phyloP scores from a whole-genome alignment of 2,113 vertebrate species.

The Jaculus jaculus region DNA sequence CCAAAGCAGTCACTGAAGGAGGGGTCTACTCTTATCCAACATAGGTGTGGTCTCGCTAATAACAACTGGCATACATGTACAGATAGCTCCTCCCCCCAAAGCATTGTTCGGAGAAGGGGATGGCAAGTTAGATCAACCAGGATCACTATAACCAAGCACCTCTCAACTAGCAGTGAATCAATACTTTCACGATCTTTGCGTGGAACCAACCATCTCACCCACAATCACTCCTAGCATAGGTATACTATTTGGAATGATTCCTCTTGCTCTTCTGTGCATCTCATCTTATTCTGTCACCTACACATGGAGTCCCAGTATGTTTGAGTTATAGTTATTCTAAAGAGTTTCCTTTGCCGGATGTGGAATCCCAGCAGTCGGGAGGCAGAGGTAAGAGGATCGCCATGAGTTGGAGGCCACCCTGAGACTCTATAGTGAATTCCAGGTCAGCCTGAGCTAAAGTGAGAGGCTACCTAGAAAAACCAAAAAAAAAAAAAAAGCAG shows the following conservation, averaged over 20 bases:
- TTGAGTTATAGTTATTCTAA: constrained; percentile 8
- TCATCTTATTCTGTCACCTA: background rate
- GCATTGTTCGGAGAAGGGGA: background rate
- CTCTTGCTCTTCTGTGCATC: background rate
- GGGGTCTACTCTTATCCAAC: background rate
- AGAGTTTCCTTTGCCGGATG: too few relatives aligned
- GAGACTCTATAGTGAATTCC: too few relatives aligned
- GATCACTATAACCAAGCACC: background rate
- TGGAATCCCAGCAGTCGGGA: too few relatives aligned
- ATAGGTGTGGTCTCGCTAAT: background rate
- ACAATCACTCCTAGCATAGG: background rate
- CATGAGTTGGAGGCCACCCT: too few relatives aligned
- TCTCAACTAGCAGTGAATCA: background rate
- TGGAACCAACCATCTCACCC: background rate
- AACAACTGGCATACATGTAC: background rate
- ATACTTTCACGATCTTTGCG: background rate
- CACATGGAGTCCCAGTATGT: background rate
- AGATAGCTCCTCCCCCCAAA: background rate
- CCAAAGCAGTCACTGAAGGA: background rate
- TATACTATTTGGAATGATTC: constrained; percentile 5
- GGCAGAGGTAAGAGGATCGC: too few relatives aligned
- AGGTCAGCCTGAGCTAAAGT: too few relatives aligned
- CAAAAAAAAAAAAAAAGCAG: too few relatives aligned
- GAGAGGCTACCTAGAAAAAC: too few relatives aligned
- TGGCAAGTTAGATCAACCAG: background rate